These are phyloP conservation scores for Varroa destructor DNA, from an alignment of 1,140 invertebrate genomes.

Conservation along the genomic window DNA sequence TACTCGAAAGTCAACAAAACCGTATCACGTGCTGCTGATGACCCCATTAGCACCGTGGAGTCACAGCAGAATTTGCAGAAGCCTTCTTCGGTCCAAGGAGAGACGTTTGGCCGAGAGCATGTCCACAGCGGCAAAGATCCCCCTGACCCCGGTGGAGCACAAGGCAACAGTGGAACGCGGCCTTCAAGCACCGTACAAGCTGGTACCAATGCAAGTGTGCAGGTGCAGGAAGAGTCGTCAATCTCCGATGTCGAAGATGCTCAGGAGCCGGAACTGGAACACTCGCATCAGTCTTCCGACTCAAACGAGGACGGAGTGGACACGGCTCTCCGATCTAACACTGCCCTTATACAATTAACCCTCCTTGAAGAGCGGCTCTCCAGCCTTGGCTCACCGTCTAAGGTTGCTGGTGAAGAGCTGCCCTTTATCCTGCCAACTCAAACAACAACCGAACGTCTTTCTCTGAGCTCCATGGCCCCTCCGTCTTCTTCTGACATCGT, in stretches of 20 bases:
- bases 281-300: slow-evolving; percentile 12
- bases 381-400: slow-evolving; percentile 22
- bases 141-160: too few species aligned
- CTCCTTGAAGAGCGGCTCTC: slow-evolving; percentile 20
- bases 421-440: neutral
- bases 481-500: too few species aligned
- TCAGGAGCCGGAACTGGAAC: neutral
- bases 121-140: too few species aligned
- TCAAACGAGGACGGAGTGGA: slow-evolving; percentile 7
- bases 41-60: too few species aligned
- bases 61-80: too few species aligned
- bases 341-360: slow-evolving; percentile 24
- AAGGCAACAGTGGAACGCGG: too few species aligned
- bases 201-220: too few species aligned
- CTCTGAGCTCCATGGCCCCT: too few species aligned
- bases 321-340: slow-evolving; percentile 8
- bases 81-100: too few species aligned
- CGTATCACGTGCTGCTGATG: too few species aligned
- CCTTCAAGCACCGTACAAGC: too few species aligned
- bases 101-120: too few species aligned
- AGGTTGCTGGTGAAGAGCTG: slow-evolving; percentile 1
- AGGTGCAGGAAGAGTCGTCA: neutral
- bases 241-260: slow-evolving; percentile 20
- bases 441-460: neutral
- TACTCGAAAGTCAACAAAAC: slow-evolving; percentile 26